A percentile compares a stretch with the other conserved stretches of the same genome.
phyloP scores from a whole-genome alignment of 1,140 invertebrate species.

The Sarcophaga peregrina region DNA sequence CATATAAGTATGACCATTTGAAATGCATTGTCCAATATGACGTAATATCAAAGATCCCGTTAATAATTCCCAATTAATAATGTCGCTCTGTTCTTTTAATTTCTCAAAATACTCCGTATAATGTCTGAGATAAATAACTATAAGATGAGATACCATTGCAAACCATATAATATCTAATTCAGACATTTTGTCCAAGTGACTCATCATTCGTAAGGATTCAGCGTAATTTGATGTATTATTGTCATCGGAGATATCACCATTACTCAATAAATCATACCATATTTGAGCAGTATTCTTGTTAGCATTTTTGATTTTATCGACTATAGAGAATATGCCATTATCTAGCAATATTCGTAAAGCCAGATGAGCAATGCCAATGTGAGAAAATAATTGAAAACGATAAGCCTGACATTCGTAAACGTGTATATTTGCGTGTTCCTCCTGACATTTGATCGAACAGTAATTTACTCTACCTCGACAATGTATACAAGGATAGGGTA shows the following conservation, averaged over 20 bases:
- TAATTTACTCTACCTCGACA: conserved; percentile 56
- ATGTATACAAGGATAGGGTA: conserved; percentile 55
- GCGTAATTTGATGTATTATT: conserved; percentile 43
- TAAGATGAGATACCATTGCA: conserved; percentile 51
- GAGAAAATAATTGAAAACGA: conserved; percentile 46
- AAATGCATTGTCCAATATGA: conserved; percentile 52
- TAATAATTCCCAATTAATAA: conserved; percentile 51
- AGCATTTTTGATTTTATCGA: conserved; percentile 22
- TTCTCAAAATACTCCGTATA: conserved; percentile 52
- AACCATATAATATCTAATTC: conserved; percentile 51
- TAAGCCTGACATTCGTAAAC: conserved; percentile 53
- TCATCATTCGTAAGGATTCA: conserved; percentile 51
- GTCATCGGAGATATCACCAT: not conserved
- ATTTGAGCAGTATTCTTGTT: conserved; percentile 33
- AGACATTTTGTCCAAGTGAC: conserved; percentile 49
- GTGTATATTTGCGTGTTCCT: conserved; percentile 49
- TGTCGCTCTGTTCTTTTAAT: not conserved
- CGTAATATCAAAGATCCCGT: conserved; percentile 53
- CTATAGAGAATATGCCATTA: conserved; percentile 41
- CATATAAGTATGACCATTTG: conserved; percentile 54
- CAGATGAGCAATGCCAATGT: conserved; percentile 54
- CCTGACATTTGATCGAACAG: conserved; percentile 54
- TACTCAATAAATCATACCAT: conserved; percentile 47
- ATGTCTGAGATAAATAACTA: conserved; percentile 52
- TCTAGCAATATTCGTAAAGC: conserved; percentile 53